A percentile compares a stretch with the other conserved stretches of the same genome.
These are phyloP conservation scores for Cantharis lateralis DNA, from an alignment of 2,888 invertebrate genomes.

Conservation along the genomic window DNA sequence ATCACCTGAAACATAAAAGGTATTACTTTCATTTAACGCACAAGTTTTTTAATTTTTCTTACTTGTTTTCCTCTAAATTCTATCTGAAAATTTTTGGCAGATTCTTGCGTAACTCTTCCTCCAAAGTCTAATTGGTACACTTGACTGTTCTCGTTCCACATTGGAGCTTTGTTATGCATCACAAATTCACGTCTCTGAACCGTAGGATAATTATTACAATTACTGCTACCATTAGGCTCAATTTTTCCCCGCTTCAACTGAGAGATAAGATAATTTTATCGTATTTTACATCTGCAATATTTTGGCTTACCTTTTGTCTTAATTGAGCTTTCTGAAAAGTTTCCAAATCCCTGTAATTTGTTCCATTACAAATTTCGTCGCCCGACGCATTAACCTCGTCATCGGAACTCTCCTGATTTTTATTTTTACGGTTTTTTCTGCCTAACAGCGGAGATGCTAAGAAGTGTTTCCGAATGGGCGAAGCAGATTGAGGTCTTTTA, in stretches of 20 bases:
- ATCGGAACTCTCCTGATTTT: constrained; percentile 77
- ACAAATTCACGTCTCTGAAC: constrained; percentile 79
- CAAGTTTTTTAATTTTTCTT: not conserved
- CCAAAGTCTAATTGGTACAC: constrained; percentile 99
- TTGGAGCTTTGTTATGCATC: constrained; percentile 91
- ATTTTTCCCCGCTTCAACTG: constrained; percentile 76
- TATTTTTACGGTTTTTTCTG: constrained; percentile 73
- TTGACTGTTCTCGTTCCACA: constrained; percentile 98
- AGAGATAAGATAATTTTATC: constrained; percentile 31
- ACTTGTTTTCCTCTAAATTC: constrained; percentile 97
- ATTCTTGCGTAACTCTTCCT: constrained; percentile 97
- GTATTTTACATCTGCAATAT: not conserved
- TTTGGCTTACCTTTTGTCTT: constrained; percentile 75
- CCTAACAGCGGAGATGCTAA: constrained; percentile 84
- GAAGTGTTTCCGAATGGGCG: constrained; percentile 77
- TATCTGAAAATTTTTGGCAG: constrained; percentile 99
- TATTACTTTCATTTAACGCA: not conserved
- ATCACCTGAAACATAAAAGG: constrained; percentile 73
- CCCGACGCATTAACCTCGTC: constrained; percentile 70
- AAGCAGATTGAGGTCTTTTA: constrained; percentile 77
- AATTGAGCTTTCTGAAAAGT: constrained; percentile 91
- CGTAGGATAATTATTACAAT: constrained; percentile 54
- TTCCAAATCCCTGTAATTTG: constrained; percentile 84
- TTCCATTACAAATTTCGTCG: constrained; percentile 66
- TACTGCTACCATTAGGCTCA: constrained; percentile 57